phyloP scores from a whole-genome alignment of 2,888 invertebrate genomes.

The Atethmia centrago region DNA sequence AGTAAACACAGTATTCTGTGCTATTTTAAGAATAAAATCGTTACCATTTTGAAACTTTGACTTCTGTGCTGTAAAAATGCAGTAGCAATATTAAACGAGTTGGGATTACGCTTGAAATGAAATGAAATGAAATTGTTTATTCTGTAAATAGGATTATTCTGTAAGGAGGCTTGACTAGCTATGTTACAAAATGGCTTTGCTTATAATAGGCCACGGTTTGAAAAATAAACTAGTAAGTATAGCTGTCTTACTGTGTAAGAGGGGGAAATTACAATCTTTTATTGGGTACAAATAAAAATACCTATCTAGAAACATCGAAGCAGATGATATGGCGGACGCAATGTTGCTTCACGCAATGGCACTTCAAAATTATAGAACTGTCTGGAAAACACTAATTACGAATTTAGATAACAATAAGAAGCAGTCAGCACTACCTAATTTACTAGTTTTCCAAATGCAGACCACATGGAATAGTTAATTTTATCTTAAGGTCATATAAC shows the following conservation, averaged over 20 bases:
- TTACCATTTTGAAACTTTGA: constrained; percentile 25
- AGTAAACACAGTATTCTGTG: background rate
- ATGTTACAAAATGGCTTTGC: constrained; percentile 45
- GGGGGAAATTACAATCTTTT: constrained; percentile 26
- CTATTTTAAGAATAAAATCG: background rate
- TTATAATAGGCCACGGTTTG: constrained; percentile 30
- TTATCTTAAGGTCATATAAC: constrained; percentile 74
- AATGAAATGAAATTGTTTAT: too few species aligned
- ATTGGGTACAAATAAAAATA: constrained; percentile 20
- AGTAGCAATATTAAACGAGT: constrained; percentile 22
- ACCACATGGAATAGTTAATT: constrained; percentile 70
- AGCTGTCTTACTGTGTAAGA: constrained; percentile 31
- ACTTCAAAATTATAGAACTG: background rate
- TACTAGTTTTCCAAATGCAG: constrained; percentile 43
- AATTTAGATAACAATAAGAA: constrained; percentile 9
- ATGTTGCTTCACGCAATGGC: too few species aligned
- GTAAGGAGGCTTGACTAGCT: too few species aligned
- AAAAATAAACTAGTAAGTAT: constrained; percentile 53
- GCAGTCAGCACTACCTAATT: constrained; percentile 9
- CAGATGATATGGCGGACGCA: background rate
- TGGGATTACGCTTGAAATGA: constrained; percentile 58
- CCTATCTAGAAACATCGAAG: background rate
- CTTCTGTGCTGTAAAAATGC: constrained; percentile 12
- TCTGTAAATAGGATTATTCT: too few species aligned
- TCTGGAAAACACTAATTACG: constrained; percentile 3